phyloP scores from a whole-genome alignment of 2,113 vertebrate genomes.

The Macaca mulatta region DNA sequence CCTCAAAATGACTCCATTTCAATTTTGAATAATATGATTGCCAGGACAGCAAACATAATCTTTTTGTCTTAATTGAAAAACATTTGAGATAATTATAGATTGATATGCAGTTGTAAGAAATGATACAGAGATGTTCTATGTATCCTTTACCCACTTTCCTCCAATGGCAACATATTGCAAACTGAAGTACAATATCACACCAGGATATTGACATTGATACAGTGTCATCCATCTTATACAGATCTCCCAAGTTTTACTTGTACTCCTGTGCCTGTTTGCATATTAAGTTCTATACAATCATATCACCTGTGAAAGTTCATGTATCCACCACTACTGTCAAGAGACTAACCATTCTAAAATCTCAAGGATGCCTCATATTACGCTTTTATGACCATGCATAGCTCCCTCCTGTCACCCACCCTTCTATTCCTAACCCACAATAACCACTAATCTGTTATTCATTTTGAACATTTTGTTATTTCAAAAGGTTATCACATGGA shows the following conservation, averaged over 20 bases:
- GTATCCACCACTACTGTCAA: not conserved
- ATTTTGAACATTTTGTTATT: not conserved
- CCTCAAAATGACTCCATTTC: not conserved
- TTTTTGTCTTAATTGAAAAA: not conserved
- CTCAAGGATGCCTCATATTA: not conserved
- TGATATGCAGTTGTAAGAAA: not conserved
- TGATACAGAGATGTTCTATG: not conserved
- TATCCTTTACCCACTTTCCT: not conserved
- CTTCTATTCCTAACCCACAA: not conserved
- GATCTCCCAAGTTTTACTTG: not conserved
- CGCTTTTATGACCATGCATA: not conserved
- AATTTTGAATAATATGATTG: not conserved
- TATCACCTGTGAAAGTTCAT: not conserved
- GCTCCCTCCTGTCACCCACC: not conserved
- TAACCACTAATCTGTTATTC: not conserved
- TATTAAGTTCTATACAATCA: not conserved
- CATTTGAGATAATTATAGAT: not conserved
- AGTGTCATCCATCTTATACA: not conserved
- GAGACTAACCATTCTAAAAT: not conserved
- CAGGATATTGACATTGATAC: not conserved
- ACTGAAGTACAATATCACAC: not conserved
- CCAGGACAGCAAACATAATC: not conserved
- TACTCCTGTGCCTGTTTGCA: not conserved
- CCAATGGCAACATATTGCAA: not conserved
- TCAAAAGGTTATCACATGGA: not conserved